Evolutionary conservation across 2,797 vertebrate genomes (phyloP).

Genomic region (Enteromius paludinosus): DNA sequence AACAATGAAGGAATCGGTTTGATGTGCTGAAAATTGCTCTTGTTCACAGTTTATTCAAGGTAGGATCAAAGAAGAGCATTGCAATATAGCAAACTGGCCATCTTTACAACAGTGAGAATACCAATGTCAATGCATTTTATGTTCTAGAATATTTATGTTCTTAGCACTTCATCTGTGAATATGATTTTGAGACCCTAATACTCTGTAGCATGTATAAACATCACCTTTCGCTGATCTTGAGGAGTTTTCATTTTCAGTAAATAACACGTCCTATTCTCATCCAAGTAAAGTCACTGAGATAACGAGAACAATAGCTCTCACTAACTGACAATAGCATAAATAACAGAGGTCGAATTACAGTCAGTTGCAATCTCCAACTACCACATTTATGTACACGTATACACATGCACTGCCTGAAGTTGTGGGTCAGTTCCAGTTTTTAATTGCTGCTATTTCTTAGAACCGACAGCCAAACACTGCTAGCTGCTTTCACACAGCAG

Average conservation of each 20-base stretch:
- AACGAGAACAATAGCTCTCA: not conserved
- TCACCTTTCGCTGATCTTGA: not conserved
- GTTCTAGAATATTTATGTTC: not conserved
- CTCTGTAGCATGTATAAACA: not conserved
- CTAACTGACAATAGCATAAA: not conserved
- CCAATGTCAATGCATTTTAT: not conserved
- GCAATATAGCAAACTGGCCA: not conserved
- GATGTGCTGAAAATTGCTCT: conserved; percentile 1
- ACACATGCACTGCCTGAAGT: not conserved
- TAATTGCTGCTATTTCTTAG: not conserved
- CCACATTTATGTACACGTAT: not conserved
- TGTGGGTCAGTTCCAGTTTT: not conserved
- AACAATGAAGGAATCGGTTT: conserved; percentile 5
- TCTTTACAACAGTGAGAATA: not conserved
- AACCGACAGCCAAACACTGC: not conserved
- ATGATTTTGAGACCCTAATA: not conserved
- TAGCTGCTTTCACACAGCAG: not conserved
- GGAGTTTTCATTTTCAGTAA: not conserved
- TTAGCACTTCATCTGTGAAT: not conserved
- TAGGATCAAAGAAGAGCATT: not conserved
- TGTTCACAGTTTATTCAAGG: not conserved
- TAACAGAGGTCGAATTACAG: not conserved
- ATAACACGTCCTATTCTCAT: not conserved
- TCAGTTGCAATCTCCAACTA: not conserved
- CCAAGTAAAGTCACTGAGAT: not conserved